A percentile compares a stretch with the other conserved stretches of the same genome.
phyloP scores from a whole-genome alignment of 2,113 vertebrate genomes.

The Lophura nycthemera region DNA sequence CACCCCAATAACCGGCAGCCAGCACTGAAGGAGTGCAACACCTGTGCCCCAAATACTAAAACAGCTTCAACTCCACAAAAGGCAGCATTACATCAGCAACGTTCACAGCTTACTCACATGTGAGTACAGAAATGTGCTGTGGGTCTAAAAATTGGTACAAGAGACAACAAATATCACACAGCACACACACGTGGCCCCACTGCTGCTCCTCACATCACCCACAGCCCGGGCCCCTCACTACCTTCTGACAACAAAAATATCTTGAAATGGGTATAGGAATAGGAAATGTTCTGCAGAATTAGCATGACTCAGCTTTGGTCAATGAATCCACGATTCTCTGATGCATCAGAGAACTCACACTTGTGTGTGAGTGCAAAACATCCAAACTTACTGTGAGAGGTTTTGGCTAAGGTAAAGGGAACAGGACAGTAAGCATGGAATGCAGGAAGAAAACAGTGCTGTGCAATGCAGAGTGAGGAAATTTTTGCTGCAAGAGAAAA shows the following conservation, averaged over 20 bases:
- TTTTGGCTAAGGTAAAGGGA: background rate
- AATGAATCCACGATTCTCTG: too few relatives aligned
- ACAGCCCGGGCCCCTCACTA: background rate
- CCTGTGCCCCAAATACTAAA: background rate
- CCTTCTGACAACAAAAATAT: background rate
- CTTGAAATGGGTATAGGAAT: background rate
- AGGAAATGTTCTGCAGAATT: background rate
- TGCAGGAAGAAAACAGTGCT: background rate
- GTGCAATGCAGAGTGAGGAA: accelerated
- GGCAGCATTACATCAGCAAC: background rate
- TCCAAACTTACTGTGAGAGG: background rate
- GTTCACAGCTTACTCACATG: background rate
- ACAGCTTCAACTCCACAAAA: background rate
- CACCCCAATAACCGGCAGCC: background rate
- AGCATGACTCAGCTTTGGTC: background rate
- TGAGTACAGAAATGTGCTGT: background rate
- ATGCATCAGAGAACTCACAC: too few relatives aligned
- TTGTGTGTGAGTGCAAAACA: background rate
- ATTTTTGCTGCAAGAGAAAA: background rate
- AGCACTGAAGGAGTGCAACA: background rate
- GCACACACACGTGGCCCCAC: background rate
- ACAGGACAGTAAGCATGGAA: background rate
- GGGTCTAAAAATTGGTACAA: background rate
- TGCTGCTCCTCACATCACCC: background rate
- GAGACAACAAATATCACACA: background rate